Evolutionary conservation across 2,113 vertebrate genomes (phyloP), one percentile per base, ranked within the genome.

Genomic region (Phocoena sinus): DNA sequence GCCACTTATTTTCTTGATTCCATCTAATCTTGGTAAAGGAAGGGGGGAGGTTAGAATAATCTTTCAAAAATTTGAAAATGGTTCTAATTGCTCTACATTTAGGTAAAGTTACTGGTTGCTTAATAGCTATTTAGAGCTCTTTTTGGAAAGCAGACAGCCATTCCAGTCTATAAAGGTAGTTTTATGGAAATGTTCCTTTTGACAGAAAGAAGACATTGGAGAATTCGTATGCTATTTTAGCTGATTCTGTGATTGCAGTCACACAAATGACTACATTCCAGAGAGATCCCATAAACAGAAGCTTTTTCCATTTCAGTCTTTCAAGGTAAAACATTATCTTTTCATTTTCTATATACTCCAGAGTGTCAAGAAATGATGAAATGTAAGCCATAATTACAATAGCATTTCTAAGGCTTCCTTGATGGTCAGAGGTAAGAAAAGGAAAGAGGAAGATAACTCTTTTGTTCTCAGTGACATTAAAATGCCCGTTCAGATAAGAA

Each of bases 281-380:
- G 80, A 81, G 89, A 95, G 80, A 92, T 33, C 81, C 93, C 67
- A 44, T 6, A 65, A 89, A 82, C 86, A 96, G 96, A 89, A 95
- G 92, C 28, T 96, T 98, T 98, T 96, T 94, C 92, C 84, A 96
- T 98, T 97, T 97, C 77, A 90, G 60, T 83, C 56, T 77, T 96
- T 96, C 79, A 97, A 90, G 50, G 94, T 94, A 96, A 90, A 92
- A 79, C 83, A 90, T 97, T 96, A 96, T 96, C 90, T 97, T 96
- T 97, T 96, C 94, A 95, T 96, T 97, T 97, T 96, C 71, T 93
- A 17, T 96, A 73, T 88, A 71, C 95, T 87, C 83, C 20, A 84
- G 92, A 53, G 93, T 94, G 89, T 60, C 91, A 94, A 94, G 84
- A 94, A 95, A 95, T 92, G 88, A 90, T 81, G 62, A 86, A 71